Evolutionary conservation across 2,888 invertebrate species (phyloP), one percentile per base, ranked within the genome.

Genomic region (Acronicta leporina): DNA sequence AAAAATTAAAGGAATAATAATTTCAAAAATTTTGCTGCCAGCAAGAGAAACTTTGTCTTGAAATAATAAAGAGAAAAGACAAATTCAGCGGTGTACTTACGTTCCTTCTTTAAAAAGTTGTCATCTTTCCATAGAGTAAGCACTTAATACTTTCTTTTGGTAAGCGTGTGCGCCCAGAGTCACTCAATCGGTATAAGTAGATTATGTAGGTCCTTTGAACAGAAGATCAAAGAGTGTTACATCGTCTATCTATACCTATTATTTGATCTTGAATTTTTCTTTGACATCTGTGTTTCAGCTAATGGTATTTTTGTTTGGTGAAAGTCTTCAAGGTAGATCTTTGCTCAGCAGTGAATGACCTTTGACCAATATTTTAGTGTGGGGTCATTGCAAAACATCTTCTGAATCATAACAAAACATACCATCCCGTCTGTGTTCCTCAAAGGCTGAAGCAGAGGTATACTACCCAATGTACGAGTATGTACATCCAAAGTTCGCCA

Each of bases 191-290:
- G 50, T 48, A 61, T 77, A 83, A 81, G 77, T 65, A 79, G 80
- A 81, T 82, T 79, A 79, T 45, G 71, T 56, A 47, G 59, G 48
- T 79, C 68, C 77, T 79, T 81, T 81, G 81, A 81, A 62, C 57
- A 47, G 44, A 52, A 63, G 79, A 78, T 82, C 77, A 81, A 82
- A 82, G 72, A 53, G 33, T 68, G 66, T 62, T 67, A 71, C 49
- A 56, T 53, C 63, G 35, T 56, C 40, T 47, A 27, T 35, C n/a
- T 27, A 27, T 9, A 10, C 42, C 58, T 50, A 40, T 30, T 51
- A 55, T 64, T 71, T 54, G 8, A 25, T 53, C 45, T 47, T 40
- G 7, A 40, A 30, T 53, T 38, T 48, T 45, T 48, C 27, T 42
- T 30, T 27, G 6, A 25, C 41, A 11, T 42, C 42, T 25, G 5